A percentile compares a stretch with the other conserved stretches of the same genome.
Evolutionary conservation across 2,888 invertebrate genomes (phyloP).

Genomic region (Heliconius hortense): DNA sequence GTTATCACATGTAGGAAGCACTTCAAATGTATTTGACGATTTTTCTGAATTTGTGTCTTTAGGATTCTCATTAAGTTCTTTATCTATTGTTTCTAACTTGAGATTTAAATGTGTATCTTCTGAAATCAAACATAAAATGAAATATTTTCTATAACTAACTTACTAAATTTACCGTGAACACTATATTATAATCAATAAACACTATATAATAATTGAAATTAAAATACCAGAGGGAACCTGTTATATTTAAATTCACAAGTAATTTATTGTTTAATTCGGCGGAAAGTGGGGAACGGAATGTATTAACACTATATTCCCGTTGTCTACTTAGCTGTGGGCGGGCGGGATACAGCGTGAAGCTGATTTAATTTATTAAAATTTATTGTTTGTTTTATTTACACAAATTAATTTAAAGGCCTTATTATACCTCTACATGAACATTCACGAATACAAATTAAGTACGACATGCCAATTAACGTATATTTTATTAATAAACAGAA

Average conservation of each 20-base stretch:
- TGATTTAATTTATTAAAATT: too few species aligned
- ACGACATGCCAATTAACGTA: background rate
- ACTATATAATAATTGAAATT: background rate
- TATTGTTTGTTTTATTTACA: background rate
- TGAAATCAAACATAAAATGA: constrained; percentile 15
- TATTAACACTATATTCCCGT: too few species aligned
- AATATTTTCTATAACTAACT: background rate
- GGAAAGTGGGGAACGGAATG: too few species aligned
- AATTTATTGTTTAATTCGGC: background rate
- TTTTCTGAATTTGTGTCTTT: constrained; percentile 46
- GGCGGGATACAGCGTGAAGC: too few species aligned
- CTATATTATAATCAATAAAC: background rate
- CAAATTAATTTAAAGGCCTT: background rate
- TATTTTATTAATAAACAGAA: constrained; percentile 1
- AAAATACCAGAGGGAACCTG: background rate
- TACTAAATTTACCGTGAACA: background rate
- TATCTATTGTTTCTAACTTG: constrained; percentile 12
- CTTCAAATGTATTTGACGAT: constrained; percentile 51
- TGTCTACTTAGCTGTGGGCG: too few species aligned
- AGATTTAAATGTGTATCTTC: constrained; percentile 19
- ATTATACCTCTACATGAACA: constrained; percentile 5
- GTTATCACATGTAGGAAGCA: constrained; percentile 72
- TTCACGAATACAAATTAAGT: constrained; percentile 1
- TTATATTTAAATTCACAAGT: background rate
- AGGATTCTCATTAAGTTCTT: constrained; percentile 43